Conservation (phyloP, 2,113 vertebrate species). For the Marcusenius ussheri region DNA sequence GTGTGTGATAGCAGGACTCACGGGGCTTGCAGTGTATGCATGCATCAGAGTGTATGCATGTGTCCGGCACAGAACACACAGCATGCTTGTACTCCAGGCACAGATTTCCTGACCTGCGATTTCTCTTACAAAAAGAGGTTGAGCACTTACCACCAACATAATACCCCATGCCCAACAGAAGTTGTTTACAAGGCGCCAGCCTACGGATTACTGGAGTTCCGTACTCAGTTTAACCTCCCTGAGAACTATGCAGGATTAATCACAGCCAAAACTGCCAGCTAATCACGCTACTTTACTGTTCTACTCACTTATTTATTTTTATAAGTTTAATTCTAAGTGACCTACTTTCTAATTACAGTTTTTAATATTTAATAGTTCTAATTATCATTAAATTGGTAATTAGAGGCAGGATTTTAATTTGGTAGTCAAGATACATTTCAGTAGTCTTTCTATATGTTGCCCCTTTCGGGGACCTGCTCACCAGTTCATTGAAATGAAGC, state of each 20-base stretch:
- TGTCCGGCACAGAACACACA: too few relatives aligned
- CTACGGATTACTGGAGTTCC: neutral
- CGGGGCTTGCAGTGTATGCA: neutral
- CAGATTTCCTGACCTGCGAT: neutral
- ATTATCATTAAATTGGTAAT: neutral
- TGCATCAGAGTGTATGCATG: neutral
- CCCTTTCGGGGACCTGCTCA: neutral
- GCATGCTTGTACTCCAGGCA: neutral
- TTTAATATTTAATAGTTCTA: neutral
- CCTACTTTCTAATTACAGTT: neutral
- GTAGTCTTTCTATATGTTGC: neutral
- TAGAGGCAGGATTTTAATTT: neutral
- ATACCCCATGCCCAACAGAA: neutral
- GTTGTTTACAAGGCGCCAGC: neutral
- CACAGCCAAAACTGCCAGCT: neutral
- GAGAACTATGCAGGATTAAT: neutral
- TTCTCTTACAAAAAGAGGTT: neutral
- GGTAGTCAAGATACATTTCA: neutral
- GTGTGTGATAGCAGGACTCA: neutral
- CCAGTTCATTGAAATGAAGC: neutral
- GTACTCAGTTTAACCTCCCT: neutral
- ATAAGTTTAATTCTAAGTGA: neutral
- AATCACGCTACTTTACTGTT: neutral
- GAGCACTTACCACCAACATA: neutral
- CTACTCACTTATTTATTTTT: neutral